Evolutionary conservation across 2,113 vertebrate species (phyloP).

Genomic region (Nematolebias whitei): DNA sequence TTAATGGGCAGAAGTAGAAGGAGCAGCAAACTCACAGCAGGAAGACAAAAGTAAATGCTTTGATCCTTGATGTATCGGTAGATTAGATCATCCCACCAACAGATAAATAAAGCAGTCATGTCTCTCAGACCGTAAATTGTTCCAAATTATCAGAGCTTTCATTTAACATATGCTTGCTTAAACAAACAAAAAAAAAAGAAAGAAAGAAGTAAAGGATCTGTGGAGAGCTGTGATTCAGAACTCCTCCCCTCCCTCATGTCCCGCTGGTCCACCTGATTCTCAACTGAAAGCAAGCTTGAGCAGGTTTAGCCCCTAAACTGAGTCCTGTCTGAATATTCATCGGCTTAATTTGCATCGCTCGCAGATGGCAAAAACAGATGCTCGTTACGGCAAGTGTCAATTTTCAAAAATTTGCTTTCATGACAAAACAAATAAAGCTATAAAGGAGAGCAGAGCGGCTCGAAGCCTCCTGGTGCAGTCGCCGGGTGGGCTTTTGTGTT

Average conservation of each 20-base stretch:
- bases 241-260: conserved; percentile 46
- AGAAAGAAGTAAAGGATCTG: conserved; percentile 46
- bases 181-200: conserved; percentile 23
- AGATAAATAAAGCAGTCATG: conserved; percentile 35
- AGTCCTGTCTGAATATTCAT: conserved; percentile 82
- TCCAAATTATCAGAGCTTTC: conserved; percentile 76
- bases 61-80: conserved; percentile 30
- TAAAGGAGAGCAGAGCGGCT: conserved; percentile 69
- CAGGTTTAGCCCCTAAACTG: conserved; percentile 71
- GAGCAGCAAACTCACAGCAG: background rate
- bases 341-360: conserved; percentile 75
- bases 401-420: conserved; percentile 79
- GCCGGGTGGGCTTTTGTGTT: conserved; percentile 29
- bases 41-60: conserved; percentile 14
- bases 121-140: conserved; percentile 68
- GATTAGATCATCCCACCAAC: conserved; percentile 47
- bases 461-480: conserved; percentile 63
- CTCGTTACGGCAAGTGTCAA: conserved; percentile 74
- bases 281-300: conserved; percentile 70
- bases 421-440: conserved; percentile 83
- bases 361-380: conserved; percentile 82
- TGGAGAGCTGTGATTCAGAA: conserved; percentile 50
- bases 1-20: conserved; percentile 6
- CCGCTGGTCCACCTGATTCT: conserved; percentile 37
- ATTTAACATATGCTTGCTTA: conserved; percentile 69